These are phyloP conservation scores for Leuciscus waleckii DNA, from an alignment of 2,797 vertebrate genomes.

Conservation along the genomic window DNA sequence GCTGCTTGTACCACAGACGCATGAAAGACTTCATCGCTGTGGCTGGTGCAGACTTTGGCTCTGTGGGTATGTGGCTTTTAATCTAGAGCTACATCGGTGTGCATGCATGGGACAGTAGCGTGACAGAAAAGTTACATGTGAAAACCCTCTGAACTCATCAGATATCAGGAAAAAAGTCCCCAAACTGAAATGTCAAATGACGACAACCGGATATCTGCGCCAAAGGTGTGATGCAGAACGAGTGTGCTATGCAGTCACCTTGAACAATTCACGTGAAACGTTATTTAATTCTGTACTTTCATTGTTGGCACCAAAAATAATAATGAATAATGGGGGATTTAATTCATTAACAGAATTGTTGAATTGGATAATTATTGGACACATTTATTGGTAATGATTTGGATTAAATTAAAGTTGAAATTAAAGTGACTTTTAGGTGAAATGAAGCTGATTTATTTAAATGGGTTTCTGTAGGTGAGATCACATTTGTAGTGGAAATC, in stretches of 20 bases:
- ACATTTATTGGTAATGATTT: neutral
- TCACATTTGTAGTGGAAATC: neutral
- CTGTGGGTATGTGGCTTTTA: slow-evolving; percentile 42
- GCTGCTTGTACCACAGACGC: slow-evolving; percentile 20
- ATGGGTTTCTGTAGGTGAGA: neutral
- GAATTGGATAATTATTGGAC: neutral
- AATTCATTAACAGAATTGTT: neutral
- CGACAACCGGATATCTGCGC: slow-evolving; percentile 28
- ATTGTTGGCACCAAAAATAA: neutral
- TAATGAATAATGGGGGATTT: neutral
- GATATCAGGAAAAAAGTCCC: slow-evolving; percentile 59
- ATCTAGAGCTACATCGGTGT: slow-evolving; percentile 43
- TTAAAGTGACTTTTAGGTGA: neutral
- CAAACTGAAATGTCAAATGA: slow-evolving; percentile 59
- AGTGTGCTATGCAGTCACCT: neutral
- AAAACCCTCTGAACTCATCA: slow-evolving; percentile 56
- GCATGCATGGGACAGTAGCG: slow-evolving; percentile 41
- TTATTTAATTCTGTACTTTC: neutral
- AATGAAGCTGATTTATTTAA: neutral
- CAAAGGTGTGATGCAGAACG: neutral
- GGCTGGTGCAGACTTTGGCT: slow-evolving; percentile 7
- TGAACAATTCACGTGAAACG: neutral
- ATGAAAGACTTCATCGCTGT: slow-evolving; percentile 31
- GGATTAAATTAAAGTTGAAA: neutral
- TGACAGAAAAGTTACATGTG: slow-evolving; percentile 27